phyloP scores from a whole-genome alignment of 2,113 vertebrate genomes.

The Catharus minimus region DNA sequence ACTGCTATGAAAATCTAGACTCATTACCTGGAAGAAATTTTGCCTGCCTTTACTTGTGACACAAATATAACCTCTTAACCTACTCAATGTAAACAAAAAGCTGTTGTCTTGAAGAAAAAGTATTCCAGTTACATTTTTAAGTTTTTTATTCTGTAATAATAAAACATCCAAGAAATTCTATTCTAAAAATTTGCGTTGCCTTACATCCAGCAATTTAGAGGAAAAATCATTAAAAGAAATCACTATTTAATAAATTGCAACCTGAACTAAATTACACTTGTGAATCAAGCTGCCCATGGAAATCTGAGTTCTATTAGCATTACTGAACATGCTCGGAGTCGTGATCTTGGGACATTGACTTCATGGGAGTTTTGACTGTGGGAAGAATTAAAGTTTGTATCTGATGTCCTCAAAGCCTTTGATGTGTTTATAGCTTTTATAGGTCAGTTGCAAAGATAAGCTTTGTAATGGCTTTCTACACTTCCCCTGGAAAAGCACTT shows the following conservation, averaged over 20 bases:
- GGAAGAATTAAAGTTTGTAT: constrained; percentile 37
- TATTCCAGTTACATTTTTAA: neutral
- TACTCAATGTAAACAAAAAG: neutral
- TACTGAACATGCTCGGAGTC: neutral
- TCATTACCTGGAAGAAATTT: neutral
- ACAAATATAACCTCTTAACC: neutral
- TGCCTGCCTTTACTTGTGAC: neutral
- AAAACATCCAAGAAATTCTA: neutral
- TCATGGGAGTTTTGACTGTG: neutral
- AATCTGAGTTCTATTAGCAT: neutral
- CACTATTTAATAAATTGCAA: neutral
- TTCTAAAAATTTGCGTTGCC: neutral
- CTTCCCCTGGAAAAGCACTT: constrained; percentile 17
- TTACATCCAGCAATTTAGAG: neutral
- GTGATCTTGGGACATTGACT: neutral
- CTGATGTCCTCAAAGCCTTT: constrained; percentile 42
- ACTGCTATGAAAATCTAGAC: neutral
- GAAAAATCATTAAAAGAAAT: neutral
- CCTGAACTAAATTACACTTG: neutral
- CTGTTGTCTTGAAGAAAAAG: neutral
- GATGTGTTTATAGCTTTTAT: constrained; percentile 22
- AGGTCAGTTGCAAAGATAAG: constrained; percentile 43
- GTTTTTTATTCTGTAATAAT: neutral
- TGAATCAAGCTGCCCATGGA: neutral
- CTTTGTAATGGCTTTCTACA: constrained; percentile 36